Evolutionary conservation across 2,113 vertebrate genomes (phyloP).

Genomic region (Leucopternis melanops): DNA sequence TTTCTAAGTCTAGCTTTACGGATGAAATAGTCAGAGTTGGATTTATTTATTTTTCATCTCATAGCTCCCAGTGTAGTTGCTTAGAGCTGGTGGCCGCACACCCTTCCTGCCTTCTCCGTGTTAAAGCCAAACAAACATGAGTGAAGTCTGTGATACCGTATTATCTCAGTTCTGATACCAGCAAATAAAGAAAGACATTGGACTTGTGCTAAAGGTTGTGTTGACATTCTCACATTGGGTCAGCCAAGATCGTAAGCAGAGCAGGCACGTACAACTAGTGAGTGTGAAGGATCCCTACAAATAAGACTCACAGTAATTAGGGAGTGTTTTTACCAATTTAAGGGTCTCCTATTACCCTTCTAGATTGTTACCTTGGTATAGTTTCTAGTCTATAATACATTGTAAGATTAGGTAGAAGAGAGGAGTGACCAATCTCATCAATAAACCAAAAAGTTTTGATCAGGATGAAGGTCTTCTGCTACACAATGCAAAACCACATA

Average conservation of each 20-base stretch:
- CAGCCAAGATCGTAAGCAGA: neutral
- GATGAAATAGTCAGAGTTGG: neutral
- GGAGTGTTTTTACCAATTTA: neutral
- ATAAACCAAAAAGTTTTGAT: neutral
- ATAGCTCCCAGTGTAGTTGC: neutral
- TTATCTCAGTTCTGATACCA: neutral
- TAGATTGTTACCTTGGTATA: neutral
- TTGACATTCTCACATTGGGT: neutral
- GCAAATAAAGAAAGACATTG: neutral
- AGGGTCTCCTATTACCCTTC: neutral
- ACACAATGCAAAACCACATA: neutral
- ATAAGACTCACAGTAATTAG: neutral
- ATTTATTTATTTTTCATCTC: neutral
- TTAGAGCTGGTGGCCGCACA: neutral
- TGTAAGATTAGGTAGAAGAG: neutral
- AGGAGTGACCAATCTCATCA: neutral
- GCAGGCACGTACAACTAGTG: neutral
- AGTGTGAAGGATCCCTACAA: neutral
- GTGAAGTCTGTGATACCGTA: neutral
- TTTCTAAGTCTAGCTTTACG: neutral
- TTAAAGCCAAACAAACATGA: neutral
- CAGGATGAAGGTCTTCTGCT: neutral
- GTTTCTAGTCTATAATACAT: neutral
- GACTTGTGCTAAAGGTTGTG: neutral
- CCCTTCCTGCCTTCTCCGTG: neutral